Conservation (phyloP, 2,888 invertebrate genomes). For the Galeopsomyia nigrocyanea region DNA sequence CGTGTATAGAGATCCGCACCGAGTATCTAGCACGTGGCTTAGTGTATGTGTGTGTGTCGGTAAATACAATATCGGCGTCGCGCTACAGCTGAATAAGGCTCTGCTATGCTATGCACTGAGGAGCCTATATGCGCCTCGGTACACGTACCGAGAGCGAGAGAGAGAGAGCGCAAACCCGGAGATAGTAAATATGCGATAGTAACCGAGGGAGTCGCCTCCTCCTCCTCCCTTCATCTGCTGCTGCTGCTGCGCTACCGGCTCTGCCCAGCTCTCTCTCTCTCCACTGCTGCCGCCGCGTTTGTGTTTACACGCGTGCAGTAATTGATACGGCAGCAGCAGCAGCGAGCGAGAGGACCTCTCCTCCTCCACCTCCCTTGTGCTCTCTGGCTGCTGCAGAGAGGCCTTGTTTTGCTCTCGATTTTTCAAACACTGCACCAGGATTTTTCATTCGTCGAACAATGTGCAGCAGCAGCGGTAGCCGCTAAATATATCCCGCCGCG, state of each 20-base stretch:
- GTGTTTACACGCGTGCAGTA: slow-evolving; percentile 39
- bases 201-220: background rate
- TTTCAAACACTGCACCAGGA: background rate
- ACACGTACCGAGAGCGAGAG: slow-evolving; percentile 26
- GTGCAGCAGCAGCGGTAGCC: background rate
- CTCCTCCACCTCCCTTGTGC: background rate
- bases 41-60: slow-evolving; percentile 35
- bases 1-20: slow-evolving; percentile 6
- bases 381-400: background rate
- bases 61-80: slow-evolving; percentile 6
- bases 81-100: slow-evolving; percentile 37
- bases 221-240: background rate
- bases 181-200: slow-evolving; percentile 42
- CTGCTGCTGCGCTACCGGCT: slow-evolving; percentile 14
- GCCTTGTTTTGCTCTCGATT: slow-evolving; percentile 25
- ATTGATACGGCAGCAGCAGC: slow-evolving; percentile 35
- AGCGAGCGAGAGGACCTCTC: background rate
- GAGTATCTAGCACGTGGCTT: slow-evolving; percentile 20
- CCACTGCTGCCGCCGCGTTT: background rate
- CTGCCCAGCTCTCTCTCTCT: slow-evolving; percentile 8
- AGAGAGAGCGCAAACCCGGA: slow-evolving; percentile 13
- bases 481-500: too few relatives aligned
- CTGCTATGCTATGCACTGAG: slow-evolving; percentile 45
- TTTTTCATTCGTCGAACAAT: background rate
- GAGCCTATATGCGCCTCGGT: slow-evolving; percentile 47